Conservation (phyloP, 2,113 vertebrate species). For the Narcine bancroftii region DNA sequence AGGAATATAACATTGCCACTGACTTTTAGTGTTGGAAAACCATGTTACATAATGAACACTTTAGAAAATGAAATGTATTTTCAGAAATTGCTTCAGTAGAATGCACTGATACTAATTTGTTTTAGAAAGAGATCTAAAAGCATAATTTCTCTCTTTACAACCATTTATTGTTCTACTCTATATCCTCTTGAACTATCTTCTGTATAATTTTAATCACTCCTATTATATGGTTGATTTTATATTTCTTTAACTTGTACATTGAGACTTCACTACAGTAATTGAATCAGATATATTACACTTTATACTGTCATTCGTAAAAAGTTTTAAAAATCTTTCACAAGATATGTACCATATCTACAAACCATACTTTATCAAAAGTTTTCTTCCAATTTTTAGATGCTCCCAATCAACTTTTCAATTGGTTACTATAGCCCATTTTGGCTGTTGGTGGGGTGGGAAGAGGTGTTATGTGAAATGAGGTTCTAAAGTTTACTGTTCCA, state of each 20-base stretch:
- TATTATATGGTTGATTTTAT: not conserved
- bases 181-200: not conserved
- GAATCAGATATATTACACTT: not conserved
- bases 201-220: not conserved
- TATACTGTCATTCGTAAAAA: not conserved
- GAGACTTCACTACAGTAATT: not conserved
- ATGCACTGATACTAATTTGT: not conserved
- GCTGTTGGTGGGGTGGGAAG: not conserved
- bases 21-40: not conserved
- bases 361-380: not conserved
- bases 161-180: not conserved
- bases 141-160: not conserved
- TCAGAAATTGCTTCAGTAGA: not conserved
- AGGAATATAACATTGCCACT: not conserved
- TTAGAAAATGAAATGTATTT: not conserved
- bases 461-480: not conserved
- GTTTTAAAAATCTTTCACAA: not conserved
- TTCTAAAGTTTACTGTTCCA: not conserved
- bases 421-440: not conserved
- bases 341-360: not conserved
- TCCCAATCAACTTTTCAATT: not conserved
- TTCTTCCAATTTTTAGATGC: not conserved
- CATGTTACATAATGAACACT: not conserved
- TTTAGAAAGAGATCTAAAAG: not conserved
- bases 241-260: not conserved